A percentile compares a stretch with the other conserved stretches of the same genome.
These are phyloP conservation scores for Dermochelys coriacea DNA, from an alignment of 2,797 vertebrate genomes.

Conservation along the genomic window DNA sequence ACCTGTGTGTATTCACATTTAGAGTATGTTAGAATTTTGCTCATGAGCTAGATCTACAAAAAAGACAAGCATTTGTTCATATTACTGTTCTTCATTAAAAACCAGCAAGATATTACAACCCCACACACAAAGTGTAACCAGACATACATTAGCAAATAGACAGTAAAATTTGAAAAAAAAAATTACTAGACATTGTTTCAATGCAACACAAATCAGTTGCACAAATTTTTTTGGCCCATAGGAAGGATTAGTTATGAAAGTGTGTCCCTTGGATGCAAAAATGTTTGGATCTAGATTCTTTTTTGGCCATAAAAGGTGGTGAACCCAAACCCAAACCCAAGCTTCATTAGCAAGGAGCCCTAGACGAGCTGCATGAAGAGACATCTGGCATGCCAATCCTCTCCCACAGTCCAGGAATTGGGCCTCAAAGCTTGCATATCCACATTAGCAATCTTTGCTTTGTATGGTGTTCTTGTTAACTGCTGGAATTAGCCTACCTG, in stretches of 20 bases:
- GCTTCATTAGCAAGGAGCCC: background rate
- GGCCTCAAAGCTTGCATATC: background rate
- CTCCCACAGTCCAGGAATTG: background rate
- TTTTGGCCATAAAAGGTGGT: background rate
- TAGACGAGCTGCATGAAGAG: background rate
- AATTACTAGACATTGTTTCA: background rate
- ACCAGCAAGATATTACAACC: background rate
- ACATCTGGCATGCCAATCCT: background rate
- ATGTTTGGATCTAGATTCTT: background rate
- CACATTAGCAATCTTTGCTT: background rate
- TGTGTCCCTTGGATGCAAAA: background rate
- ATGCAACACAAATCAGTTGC: background rate
- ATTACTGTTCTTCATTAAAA: background rate
- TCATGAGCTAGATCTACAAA: background rate
- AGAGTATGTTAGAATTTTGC: background rate
- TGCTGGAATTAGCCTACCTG: no score
- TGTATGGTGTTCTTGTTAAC: no score
- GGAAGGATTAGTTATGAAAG: fast-evolving
- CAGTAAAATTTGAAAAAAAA: background rate
- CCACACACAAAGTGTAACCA: background rate
- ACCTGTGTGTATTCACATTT: background rate
- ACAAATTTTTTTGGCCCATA: fast-evolving
- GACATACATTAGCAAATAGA: background rate
- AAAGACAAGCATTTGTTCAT: background rate
- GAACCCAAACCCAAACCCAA: background rate